Base-by-base conservation (phyloP, 2,888 invertebrate genomes). In the Aleiodes leptofemur region DNA sequence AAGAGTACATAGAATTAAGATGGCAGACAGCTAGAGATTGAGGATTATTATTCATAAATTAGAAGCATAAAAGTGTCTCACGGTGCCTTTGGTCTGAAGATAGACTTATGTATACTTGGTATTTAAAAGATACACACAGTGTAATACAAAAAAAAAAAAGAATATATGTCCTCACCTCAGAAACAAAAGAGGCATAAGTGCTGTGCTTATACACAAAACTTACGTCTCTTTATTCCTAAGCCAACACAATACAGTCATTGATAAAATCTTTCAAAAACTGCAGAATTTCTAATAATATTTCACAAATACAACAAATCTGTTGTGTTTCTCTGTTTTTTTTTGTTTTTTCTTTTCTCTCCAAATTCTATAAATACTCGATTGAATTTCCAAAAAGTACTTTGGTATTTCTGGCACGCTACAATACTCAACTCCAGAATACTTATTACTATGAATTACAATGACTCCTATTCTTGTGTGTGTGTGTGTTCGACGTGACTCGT, bases 11-110 rank as follows among this genome's bases (percentile, higher is more conserved):
- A 82, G 83, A 84, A 84, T 82, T 80, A 79, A 83, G 83, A 83
- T 82, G 81, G 80, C 59, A 77, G 69, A 74, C 73, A 74, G 13
- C 43, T 64, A 59, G 72, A 59, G 61, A 74, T 72, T 50, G 38
- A 51, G 53, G 51, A 53, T 68, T 84, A 86, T 86, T 84, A 85
- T 86, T 86, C 86, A 85, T 87, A 87, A 87, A 87, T 87, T 86
- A 86, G 86, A 83, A 83, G 79, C 82, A 85, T 87, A 86, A 87
- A 86, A 85, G 83, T 82, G 85, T 86, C 84, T 81, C 77, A 77
- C 55, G 87, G 87, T 79, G 69, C 78, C 85, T 87, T 87, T 87
- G 87, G 87, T 85, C 84, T 79, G 80, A 83, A 85, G 80, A 82
- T 85, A 86, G 57, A 64, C 69, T 9, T 43, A 8, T 57, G 66